Percentiles rank a stretch among this genome's conserved stretches.
These are phyloP conservation scores for Ellobium chinense DNA, from an alignment of 2,888 invertebrate species.

Conservation along the genomic window DNA sequence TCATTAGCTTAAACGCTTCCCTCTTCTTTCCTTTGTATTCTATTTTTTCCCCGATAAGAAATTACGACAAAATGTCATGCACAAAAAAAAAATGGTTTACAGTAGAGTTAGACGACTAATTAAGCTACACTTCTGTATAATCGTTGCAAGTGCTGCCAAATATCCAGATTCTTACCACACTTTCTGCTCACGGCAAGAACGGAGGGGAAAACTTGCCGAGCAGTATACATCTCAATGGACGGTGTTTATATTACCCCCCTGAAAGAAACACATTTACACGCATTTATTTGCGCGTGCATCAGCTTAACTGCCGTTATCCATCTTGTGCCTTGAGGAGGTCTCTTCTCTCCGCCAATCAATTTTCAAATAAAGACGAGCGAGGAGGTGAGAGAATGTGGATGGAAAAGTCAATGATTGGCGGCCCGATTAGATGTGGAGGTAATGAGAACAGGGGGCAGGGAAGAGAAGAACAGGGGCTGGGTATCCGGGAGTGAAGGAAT, in stretches of 20 bases:
- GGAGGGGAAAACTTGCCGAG: conserved; percentile 19
- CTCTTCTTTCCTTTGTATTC: not conserved
- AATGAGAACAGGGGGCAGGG: no score
- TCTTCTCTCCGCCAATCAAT: not conserved
- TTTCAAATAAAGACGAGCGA: not conserved
- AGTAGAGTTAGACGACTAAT: not conserved
- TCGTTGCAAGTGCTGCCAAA: conserved; percentile 29
- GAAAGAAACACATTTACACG: conserved; percentile 39
- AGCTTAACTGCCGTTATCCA: conserved; percentile 20
- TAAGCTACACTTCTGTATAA: conserved; percentile 17
- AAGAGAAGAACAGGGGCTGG: no score
- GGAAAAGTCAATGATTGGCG: no score
- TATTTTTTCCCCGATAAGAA: not conserved
- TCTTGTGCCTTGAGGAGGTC: conserved; percentile 18
- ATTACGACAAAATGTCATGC: not conserved
- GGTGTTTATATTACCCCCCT: conserved; percentile 42
- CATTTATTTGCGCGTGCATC: conserved; percentile 41
- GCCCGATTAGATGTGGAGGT: no score
- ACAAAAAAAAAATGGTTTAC: not conserved
- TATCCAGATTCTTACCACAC: conserved; percentile 4
- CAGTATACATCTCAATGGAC: conserved; percentile 36
- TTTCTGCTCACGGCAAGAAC: conserved; percentile 25
- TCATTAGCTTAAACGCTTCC: not conserved
- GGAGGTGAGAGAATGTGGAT: no score
- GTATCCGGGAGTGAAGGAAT: no score